Conservation (phyloP, 1,140 invertebrate species). For the Chironomus striatipennis region DNA sequence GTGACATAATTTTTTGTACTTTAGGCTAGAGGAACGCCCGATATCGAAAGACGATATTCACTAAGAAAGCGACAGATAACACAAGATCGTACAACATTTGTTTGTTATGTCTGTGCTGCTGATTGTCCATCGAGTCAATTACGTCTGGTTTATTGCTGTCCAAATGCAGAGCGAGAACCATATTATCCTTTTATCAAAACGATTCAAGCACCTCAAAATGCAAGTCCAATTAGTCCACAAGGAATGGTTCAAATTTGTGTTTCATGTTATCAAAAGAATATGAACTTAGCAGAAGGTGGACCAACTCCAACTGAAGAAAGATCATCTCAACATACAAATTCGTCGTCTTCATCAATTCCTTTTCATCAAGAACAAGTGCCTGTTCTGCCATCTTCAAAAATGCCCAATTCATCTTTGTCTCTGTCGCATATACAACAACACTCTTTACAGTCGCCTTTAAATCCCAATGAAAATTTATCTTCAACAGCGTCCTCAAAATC, state of each 20-base stretch:
- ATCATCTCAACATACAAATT: constrained; percentile 20
- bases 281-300: constrained; percentile 35
- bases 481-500: not conserved
- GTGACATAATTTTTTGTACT: constrained; percentile 33
- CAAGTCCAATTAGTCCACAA: constrained; percentile 72
- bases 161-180: constrained; percentile 73
- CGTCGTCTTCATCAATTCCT: constrained; percentile 14
- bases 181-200: constrained; percentile 80
- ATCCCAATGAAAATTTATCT: not conserved
- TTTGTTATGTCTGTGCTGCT: constrained; percentile 80
- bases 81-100: constrained; percentile 63
- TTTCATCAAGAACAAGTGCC: constrained; percentile 21
- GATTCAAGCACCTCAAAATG: constrained; percentile 66
- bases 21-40: constrained; percentile 58
- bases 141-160: constrained; percentile 72
- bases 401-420: constrained; percentile 29
- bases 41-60: constrained; percentile 67
- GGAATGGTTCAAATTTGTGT: constrained; percentile 77
- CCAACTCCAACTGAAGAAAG: constrained; percentile 15
- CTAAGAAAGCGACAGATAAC: constrained; percentile 57
- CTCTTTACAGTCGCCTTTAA: not conserved
- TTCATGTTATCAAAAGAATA: constrained; percentile 50
- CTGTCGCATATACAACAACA: not conserved
- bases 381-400: constrained; percentile 30
- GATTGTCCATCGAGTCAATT: constrained; percentile 66